These are phyloP conservation scores for Leucoma salicis DNA, from an alignment of 2,888 invertebrate genomes.

Conservation along the genomic window DNA sequence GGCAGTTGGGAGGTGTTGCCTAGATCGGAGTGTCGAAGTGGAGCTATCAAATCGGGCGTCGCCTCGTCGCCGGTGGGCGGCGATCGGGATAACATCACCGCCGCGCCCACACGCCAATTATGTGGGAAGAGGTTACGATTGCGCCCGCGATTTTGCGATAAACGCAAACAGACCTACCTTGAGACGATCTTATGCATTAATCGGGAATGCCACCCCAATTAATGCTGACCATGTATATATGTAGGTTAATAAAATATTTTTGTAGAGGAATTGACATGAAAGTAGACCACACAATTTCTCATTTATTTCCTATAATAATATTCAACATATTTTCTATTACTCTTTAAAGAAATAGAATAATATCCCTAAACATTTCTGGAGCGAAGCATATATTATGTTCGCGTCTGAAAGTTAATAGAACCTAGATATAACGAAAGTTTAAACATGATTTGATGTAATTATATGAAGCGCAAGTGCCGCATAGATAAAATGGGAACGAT, in stretches of 20 bases:
- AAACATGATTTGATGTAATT: conserved; percentile 20
- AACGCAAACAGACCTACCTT: conserved; percentile 65
- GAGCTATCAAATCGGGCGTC: conserved; percentile 74
- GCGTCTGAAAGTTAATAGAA: no score
- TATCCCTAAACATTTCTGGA: background rate
- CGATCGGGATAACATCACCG: conserved; percentile 71
- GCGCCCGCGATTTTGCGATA: conserved; percentile 62
- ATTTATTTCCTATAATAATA: background rate
- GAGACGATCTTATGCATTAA: conserved; percentile 62
- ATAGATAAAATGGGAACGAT: conserved; percentile 51
- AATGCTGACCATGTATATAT: conserved; percentile 51
- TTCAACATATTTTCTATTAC: background rate
- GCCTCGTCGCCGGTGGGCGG: conserved; percentile 75
- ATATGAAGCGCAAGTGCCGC: conserved; percentile 23
- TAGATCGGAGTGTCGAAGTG: conserved; percentile 62
- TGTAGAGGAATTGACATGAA: background rate
- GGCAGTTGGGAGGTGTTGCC: conserved; percentile 55
- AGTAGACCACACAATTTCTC: background rate
- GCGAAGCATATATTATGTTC: no score
- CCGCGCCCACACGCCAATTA: conserved; percentile 80
- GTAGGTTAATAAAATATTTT: conserved; percentile 38
- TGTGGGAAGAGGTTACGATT: conserved; percentile 80
- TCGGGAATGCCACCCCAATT: conserved; percentile 66
- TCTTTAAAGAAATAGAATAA: background rate
- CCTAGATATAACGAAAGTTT: conserved; percentile 12